Conservation (phyloP, 1,140 invertebrate species). For the Drosophila lacertosa region DNA sequence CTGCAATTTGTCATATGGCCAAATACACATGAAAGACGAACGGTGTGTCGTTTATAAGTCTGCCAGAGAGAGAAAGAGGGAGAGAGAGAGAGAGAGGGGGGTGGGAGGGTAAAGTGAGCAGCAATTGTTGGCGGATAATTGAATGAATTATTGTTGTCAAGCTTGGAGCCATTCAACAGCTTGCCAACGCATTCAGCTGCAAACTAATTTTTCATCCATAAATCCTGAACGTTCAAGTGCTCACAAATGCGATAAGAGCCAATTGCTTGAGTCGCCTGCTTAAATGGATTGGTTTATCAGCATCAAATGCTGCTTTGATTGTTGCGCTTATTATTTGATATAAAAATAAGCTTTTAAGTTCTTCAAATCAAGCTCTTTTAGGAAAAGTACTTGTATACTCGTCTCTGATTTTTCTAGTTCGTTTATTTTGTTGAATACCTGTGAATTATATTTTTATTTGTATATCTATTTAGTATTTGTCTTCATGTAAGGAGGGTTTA, state of each 20-base stretch:
- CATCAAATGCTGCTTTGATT: background rate
- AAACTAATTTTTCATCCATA: constrained; percentile 38
- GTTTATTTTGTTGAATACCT: too few relatives aligned
- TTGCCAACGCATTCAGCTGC: constrained; percentile 33
- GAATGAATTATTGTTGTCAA: constrained; percentile 38
- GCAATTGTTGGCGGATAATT: constrained; percentile 36
- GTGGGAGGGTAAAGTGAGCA: too few relatives aligned
- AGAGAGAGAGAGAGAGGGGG: too few relatives aligned
- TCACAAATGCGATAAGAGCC: background rate
- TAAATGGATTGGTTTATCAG: background rate
- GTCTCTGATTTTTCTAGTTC: too few relatives aligned
- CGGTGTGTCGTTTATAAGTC: constrained; percentile 51
- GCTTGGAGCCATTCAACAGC: constrained; percentile 53
- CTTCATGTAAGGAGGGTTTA: too few relatives aligned
- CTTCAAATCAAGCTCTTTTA: too few relatives aligned
- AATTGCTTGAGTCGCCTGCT: too few relatives aligned
- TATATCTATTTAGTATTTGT: too few relatives aligned
- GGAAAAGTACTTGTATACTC: too few relatives aligned
- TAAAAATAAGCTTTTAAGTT: too few relatives aligned
- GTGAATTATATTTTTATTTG: too few relatives aligned
- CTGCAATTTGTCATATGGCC: constrained; percentile 77
- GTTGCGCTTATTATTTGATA: background rate
- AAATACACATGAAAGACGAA: constrained; percentile 73
- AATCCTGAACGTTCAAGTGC: background rate
- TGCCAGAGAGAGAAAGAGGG: constrained; percentile 18